Percentiles rank a stretch among this genome's conserved stretches.
Evolutionary conservation across 2,888 invertebrate species (phyloP).

Genomic region (Eurois occulta): DNA sequence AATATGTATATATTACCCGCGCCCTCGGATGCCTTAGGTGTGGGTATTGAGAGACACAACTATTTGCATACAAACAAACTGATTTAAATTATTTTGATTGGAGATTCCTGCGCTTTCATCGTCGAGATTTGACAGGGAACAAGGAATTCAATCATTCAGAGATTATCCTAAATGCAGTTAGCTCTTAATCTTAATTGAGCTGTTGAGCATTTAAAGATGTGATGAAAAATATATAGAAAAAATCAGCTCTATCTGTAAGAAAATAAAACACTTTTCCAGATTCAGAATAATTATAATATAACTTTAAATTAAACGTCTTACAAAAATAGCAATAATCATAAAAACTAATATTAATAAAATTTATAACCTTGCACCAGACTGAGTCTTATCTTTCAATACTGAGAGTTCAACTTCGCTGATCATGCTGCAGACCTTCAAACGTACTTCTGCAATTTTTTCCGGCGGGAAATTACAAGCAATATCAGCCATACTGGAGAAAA

Average conservation of each 20-base stretch:
- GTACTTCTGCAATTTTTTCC: constrained; percentile 50
- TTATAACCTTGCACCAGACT: constrained; percentile 1
- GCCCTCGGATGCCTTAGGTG: background rate
- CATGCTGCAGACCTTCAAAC: constrained; percentile 39
- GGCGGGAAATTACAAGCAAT: constrained; percentile 52
- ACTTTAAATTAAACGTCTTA: background rate
- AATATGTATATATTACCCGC: constrained; percentile 16
- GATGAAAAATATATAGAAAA: background rate
- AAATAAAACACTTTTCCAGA: background rate
- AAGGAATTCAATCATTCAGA: background rate
- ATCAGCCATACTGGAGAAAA: constrained; percentile 55
- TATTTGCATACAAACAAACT: constrained; percentile 58
- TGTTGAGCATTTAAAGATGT: too few relatives aligned
- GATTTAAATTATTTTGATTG: constrained; percentile 49
- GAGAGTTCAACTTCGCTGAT: constrained; percentile 50
- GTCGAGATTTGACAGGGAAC: background rate
- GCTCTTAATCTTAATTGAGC: background rate
- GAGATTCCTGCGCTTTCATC: background rate
- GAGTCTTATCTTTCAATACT: constrained; percentile 20
- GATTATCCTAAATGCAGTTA: background rate
- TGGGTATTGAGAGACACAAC: constrained; percentile 26
- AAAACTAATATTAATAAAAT: background rate
- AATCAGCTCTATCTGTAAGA: background rate
- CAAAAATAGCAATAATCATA: constrained; percentile 1
- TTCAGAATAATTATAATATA: background rate